Conservation (phyloP, 2,888 invertebrate genomes). For the Bembecia ichneumoniformis region DNA sequence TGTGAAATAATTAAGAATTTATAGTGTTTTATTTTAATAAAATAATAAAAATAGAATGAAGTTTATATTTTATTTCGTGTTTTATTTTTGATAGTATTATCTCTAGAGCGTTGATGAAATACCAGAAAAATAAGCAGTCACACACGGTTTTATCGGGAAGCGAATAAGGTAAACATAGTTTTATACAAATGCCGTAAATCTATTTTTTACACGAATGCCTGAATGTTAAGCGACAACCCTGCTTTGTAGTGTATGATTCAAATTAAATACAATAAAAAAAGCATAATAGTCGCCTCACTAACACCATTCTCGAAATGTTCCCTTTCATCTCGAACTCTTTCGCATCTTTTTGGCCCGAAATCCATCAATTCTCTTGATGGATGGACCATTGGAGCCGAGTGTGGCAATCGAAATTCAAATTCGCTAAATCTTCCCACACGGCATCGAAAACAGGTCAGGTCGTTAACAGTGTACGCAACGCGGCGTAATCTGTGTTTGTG, state of each 20-base stretch:
- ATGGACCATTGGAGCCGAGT: constrained; percentile 51
- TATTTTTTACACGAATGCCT: too few species aligned
- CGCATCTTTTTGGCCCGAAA: constrained; percentile 63
- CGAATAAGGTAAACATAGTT: too few species aligned
- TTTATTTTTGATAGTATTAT: too few species aligned
- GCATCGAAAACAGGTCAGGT: constrained; percentile 61
- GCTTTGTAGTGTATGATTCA: too few species aligned
- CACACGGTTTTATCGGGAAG: too few species aligned
- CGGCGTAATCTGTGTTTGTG: constrained; percentile 34
- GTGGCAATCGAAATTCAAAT: constrained; percentile 68
- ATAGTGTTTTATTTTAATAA: too few species aligned
- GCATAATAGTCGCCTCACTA: background rate
- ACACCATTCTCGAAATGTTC: constrained; percentile 41
- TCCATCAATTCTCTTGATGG: constrained; percentile 71
- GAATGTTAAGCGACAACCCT: too few species aligned
- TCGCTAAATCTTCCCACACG: constrained; percentile 71
- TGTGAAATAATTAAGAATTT: too few species aligned
- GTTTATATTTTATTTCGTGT: background rate
- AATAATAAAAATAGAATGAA: too few species aligned
- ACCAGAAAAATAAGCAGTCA: too few species aligned
- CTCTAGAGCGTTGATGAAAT: too few species aligned
- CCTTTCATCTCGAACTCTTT: constrained; percentile 60
- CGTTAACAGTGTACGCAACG: constrained; percentile 58
- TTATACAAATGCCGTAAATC: too few species aligned
- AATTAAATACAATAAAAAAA: background rate